Evolutionary conservation across 2,888 invertebrate genomes (phyloP).

Genomic region (Limenitis camilla): DNA sequence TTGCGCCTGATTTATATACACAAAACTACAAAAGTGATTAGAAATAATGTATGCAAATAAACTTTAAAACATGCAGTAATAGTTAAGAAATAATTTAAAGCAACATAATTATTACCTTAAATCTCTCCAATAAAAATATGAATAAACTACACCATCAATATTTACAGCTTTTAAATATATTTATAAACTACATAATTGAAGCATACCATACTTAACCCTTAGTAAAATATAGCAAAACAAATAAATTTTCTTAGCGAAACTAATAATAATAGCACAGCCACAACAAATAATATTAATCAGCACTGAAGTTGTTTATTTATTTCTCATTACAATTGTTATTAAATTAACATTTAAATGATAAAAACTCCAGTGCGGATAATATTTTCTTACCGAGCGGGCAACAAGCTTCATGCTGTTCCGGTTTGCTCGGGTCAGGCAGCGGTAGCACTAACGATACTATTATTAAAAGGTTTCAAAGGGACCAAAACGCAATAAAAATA

Average conservation of each 20-base stretch:
- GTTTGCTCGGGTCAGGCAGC: conserved; percentile 89
- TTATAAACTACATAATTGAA: conserved; percentile 10
- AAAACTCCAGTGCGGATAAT: conserved; percentile 29
- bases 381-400: conserved; percentile 86
- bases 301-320: conserved; percentile 37
- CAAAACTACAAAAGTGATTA: conserved; percentile 45
- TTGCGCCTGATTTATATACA: conserved; percentile 57
- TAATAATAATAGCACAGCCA: conserved; percentile 44
- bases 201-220: conserved; percentile 27
- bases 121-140: conserved; percentile 11
- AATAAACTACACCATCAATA: conserved; percentile 8
- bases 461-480: conserved; percentile 55
- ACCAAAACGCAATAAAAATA: conserved; percentile 62
- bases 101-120: conserved; percentile 34
- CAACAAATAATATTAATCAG: conserved; percentile 50
- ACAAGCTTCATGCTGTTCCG: conserved; percentile 93
- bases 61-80: conserved; percentile 52
- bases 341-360: conserved; percentile 9
- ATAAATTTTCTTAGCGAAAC: conserved; percentile 34
- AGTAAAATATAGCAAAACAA: conserved; percentile 32
- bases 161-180: conserved; percentile 11
- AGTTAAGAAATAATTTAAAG: conserved; percentile 30
- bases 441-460: conserved; percentile 85
- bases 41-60: conserved; percentile 54
- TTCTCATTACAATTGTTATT: conserved; percentile 23